These are phyloP conservation scores for Pseudochromis fuscus DNA, from an alignment of 2,797 vertebrate species.

Conservation along the genomic window DNA sequence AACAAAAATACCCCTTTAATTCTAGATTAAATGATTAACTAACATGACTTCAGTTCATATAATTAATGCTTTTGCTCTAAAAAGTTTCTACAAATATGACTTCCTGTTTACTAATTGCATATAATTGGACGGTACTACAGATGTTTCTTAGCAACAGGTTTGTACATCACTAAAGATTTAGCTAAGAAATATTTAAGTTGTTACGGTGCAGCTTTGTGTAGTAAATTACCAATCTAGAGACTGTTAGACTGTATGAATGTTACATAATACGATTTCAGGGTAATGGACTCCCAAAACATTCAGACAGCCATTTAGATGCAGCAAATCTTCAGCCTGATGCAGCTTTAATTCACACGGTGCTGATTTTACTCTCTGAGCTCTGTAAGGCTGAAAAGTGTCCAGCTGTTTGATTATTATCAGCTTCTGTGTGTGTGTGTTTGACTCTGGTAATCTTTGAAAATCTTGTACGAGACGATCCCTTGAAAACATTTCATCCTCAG, in stretches of 20 bases:
- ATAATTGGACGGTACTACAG: too few species aligned
- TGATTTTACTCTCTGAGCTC: constrained; percentile 31
- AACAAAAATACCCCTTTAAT: too few species aligned
- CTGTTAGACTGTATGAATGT: not conserved
- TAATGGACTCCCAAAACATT: constrained; percentile 28
- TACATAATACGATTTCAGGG: constrained; percentile 8
- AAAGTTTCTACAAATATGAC: too few species aligned
- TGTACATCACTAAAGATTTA: too few species aligned
- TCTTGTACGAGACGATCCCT: constrained; percentile 13
- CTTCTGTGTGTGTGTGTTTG: constrained; percentile 16
- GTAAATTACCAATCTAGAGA: not conserved
- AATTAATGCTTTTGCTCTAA: too few species aligned
- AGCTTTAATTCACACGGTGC: constrained; percentile 18
- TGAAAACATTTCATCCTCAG: constrained; percentile 26
- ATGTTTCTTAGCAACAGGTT: too few species aligned
- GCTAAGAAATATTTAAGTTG: too few species aligned
- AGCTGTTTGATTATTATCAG: constrained; percentile 24
- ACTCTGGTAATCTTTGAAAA: not conserved
- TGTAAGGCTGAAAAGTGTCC: constrained; percentile 16
- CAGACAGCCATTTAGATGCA: constrained; percentile 2
- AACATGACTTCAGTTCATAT: too few species aligned
- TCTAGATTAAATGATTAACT: too few species aligned
- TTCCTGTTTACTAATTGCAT: too few species aligned
- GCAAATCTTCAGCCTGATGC: constrained; percentile 26
- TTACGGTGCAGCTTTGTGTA: not conserved